phyloP scores from a whole-genome alignment of 2,113 vertebrate genomes.

The Silurus asotus region DNA sequence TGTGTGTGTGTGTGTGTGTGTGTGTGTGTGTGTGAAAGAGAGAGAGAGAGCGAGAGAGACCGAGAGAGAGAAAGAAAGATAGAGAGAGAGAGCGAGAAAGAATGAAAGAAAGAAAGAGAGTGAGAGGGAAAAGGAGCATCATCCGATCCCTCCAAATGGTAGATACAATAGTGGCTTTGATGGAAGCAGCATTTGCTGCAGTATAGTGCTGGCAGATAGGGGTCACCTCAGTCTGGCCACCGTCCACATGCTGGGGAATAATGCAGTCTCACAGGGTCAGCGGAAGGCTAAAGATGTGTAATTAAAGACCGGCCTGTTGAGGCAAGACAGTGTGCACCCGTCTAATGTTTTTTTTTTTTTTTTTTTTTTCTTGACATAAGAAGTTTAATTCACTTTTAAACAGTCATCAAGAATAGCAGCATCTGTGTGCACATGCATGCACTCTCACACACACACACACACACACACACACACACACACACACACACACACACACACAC shows the following conservation, averaged over 20 bases:
- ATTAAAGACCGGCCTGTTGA: conserved; percentile 38
- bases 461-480: conserved; percentile 35
- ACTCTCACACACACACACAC: conserved; percentile 25
- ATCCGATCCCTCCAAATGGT: conserved; percentile 40
- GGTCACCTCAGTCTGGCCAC: conserved; percentile 39
- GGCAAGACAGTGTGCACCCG: neutral
- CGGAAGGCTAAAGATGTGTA: conserved; percentile 42
- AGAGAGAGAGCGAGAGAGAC: no score
- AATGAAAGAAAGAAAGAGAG: neutral
- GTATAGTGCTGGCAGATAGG: conserved; percentile 43
- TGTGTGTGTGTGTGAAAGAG: no score
- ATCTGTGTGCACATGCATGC: neutral
- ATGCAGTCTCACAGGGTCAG: conserved; percentile 49
- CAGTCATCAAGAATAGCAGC: conserved; percentile 31
- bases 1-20: neutral
- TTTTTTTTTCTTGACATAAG: neutral
- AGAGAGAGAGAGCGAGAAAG: no score
- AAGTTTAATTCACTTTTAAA: conserved; percentile 28
- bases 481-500: conserved; percentile 29
- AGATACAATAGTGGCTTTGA: conserved; percentile 49
- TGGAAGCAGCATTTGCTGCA: conserved; percentile 11
- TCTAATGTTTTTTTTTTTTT: conserved; percentile 29
- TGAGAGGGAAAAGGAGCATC: neutral
- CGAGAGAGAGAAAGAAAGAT: no score
- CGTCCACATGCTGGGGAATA: conserved; percentile 40